Evolutionary conservation across 2,113 vertebrate species (phyloP).

Genomic region (Takifugu flavidus): DNA sequence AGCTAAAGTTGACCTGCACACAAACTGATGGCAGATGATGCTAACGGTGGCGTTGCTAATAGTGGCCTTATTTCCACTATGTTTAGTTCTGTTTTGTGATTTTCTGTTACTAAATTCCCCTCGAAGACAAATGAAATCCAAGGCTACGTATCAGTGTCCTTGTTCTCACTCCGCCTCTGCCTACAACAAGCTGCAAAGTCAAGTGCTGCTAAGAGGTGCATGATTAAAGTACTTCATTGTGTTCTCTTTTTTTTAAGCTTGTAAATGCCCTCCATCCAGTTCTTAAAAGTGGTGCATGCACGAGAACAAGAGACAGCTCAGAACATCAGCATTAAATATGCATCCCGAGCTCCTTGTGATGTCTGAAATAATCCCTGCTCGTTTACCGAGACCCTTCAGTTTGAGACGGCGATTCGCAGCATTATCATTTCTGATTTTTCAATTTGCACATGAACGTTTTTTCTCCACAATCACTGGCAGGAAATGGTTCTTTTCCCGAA

Average conservation of each 20-base stretch:
- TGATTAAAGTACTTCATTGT: slow-evolving; percentile 55
- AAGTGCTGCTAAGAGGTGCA: slow-evolving; percentile 58
- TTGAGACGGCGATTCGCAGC: background rate
- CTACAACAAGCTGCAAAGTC: slow-evolving; percentile 22
- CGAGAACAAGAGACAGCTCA: slow-evolving; percentile 36
- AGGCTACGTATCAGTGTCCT: background rate
- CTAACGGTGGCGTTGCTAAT: no score
- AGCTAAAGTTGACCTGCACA: no score
- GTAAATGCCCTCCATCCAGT: slow-evolving; percentile 58
- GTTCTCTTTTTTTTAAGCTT: slow-evolving; percentile 46
- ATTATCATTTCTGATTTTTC: background rate
- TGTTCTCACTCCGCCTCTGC: background rate
- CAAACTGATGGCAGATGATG: no score
- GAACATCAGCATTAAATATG: slow-evolving; percentile 49
- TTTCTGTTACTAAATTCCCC: background rate
- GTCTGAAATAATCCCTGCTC: slow-evolving; percentile 21
- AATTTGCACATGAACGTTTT: background rate
- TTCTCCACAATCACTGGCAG: no score
- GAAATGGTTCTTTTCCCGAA: background rate
- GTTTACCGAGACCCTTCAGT: slow-evolving; percentile 10
- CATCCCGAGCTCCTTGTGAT: slow-evolving; percentile 28
- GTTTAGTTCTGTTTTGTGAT: background rate
- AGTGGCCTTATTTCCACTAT: background rate
- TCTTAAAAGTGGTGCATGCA: slow-evolving; percentile 60
- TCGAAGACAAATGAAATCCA: background rate